Evolutionary conservation across 2,797 vertebrate genomes (phyloP), one percentile per base, ranked within the genome.

Genomic region (Scyliorhinus canicula): DNA sequence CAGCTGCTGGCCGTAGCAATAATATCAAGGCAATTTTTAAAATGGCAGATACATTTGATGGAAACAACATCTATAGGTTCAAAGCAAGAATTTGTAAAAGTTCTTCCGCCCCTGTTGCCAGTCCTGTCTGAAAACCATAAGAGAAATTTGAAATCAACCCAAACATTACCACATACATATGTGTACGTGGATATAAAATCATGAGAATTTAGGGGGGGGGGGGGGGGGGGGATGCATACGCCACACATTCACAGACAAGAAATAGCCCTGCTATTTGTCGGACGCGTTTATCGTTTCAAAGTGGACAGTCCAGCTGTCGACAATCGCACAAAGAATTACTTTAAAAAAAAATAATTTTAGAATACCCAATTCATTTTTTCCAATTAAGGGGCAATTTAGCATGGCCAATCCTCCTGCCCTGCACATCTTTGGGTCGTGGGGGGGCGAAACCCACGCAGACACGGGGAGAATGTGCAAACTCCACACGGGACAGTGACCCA

Each of bases 261-360:
- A 44, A 91, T 63, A 91, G 88, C 35, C 57, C 88, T 40, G 88
- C 88, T 91, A 91, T 91, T 21, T 24, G 57, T 91, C 88, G 44
- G 88, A 16, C 57, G 55, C 16, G 35, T 63, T 82, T 24, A 0
- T 55, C 3, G 7, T 40, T 90, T 60, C 21, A 57, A 60, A n/a
- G 6, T n/a, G 19, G n/a, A 40, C 88, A 91, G 88, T 19, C 88
- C 88, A 91, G 88, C 88, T 91, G 88, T 50, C 86, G 55, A 14
- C 52, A 40, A 60, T 31, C 11, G 52, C 85, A 84, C 84, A 84
- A 63, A 91, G 44, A 44, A 40, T 91, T 91, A 35, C 35, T 65
- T 44, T 91, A n/a, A n/a, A n/a, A n/a, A n/a, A n/a, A n/a, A n/a
- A n/a, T n/a, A n/a, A n/a, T n/a, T n/a, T n/a, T n/a, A n/a, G n/a